These are phyloP conservation scores for Cybosia mesomella DNA, from an alignment of 2,888 invertebrate genomes.

Conservation along the genomic window DNA sequence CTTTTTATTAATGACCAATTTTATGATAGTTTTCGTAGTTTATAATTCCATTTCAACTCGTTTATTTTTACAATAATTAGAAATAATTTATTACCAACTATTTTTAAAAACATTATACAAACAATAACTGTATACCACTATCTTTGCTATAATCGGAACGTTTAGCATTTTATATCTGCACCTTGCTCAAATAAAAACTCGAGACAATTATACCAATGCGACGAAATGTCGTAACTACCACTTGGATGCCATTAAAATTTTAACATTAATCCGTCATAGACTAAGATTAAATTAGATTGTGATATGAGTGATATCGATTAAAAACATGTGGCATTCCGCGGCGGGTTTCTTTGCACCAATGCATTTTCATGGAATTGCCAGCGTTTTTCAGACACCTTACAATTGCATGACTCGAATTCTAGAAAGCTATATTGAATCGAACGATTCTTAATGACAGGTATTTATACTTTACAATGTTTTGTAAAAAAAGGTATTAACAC, in stretches of 20 bases:
- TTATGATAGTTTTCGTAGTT: background rate
- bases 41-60: slow-evolving; percentile 11
- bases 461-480: slow-evolving; percentile 41
- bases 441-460: slow-evolving; percentile 61
- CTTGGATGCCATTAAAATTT: slow-evolving; percentile 72
- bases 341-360: slow-evolving; percentile 81
- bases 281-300: slow-evolving; percentile 77
- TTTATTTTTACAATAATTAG: slow-evolving; percentile 38
- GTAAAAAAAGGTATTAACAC: slow-evolving; percentile 7
- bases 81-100: slow-evolving; percentile 42
- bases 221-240: slow-evolving; percentile 74
- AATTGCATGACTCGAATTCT: slow-evolving; percentile 84
- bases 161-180: slow-evolving; percentile 80
- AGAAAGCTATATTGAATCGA: slow-evolving; percentile 77
- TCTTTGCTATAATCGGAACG: slow-evolving; percentile 64
- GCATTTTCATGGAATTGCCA: slow-evolving; percentile 85
- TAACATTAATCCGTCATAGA: slow-evolving; percentile 69
- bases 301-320: slow-evolving; percentile 68
- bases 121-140: slow-evolving; percentile 55
- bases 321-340: slow-evolving; percentile 77
- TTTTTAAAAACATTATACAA: slow-evolving; percentile 49
- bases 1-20: background rate
- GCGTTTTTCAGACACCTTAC: slow-evolving; percentile 86
- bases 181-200: slow-evolving; percentile 84
- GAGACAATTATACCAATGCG: slow-evolving; percentile 79